Percentiles rank a stretch among this genome's conserved stretches.
These are phyloP conservation scores for Heliconius ismenius DNA, from an alignment of 2,888 invertebrate species.

Conservation along the genomic window DNA sequence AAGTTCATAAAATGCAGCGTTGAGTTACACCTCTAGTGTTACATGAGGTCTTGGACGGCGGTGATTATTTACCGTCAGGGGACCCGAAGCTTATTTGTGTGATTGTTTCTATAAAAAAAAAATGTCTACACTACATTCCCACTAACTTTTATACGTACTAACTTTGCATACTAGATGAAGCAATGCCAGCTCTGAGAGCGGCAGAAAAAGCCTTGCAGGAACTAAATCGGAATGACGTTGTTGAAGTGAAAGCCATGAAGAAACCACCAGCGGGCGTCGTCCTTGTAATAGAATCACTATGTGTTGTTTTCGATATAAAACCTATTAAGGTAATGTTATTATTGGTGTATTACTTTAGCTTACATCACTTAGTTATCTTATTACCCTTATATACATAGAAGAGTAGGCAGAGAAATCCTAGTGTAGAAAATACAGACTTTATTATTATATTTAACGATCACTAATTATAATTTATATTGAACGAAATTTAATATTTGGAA, in stretches of 20 bases:
- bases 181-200: constrained; percentile 92
- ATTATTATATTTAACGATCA: too few relatives aligned
- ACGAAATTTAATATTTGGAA: too few relatives aligned
- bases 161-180: constrained; percentile 82
- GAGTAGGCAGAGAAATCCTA: background rate
- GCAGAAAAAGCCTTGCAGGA: constrained; percentile 93
- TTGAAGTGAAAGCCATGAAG: constrained; percentile 95
- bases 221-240: constrained; percentile 94
- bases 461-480: too few relatives aligned
- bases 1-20: too few relatives aligned
- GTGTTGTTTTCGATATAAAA: constrained; percentile 90
- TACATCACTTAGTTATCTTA: too few relatives aligned
- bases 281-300: constrained; percentile 91
- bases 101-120: background rate
- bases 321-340: constrained; percentile 83
- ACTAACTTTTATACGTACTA: background rate
- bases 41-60: too few relatives aligned
- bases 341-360: too few relatives aligned
- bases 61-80: background rate
- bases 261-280: constrained; percentile 93
- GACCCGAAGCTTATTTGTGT: background rate
- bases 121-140: background rate
- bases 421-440: too few relatives aligned
- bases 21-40: too few relatives aligned
- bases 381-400: too few relatives aligned